phyloP scores from a whole-genome alignment of 2,113 vertebrate species.

The Seriola quinqueradiata region DNA sequence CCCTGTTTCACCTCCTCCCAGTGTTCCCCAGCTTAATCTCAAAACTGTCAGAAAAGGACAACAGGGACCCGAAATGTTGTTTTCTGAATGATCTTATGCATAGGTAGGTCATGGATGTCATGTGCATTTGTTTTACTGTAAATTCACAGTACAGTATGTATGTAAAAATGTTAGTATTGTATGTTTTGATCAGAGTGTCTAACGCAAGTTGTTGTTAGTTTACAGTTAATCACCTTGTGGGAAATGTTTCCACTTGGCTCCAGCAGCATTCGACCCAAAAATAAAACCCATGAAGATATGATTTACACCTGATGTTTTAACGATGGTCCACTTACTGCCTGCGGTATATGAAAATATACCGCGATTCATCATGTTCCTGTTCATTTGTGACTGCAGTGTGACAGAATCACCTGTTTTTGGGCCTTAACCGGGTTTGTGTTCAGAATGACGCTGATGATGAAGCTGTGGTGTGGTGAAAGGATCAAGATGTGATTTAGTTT shows the following conservation, averaged over 20 bases:
- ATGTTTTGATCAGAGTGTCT: conserved; percentile 58
- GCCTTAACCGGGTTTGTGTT: conserved; percentile 49
- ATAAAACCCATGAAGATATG: conserved; percentile 5
- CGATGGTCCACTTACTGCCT: conserved; percentile 41
- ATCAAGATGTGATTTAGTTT: conserved; percentile 51
- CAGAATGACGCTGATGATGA: conserved; percentile 20
- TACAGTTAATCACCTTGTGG: conserved; percentile 52
- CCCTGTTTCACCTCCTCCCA: conserved; percentile 43
- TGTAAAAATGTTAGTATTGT: conserved; percentile 53
- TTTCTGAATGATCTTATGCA: conserved; percentile 40
- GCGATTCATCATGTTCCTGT: conserved; percentile 58
- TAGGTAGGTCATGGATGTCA: conserved; percentile 48
- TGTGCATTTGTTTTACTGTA: conserved; percentile 58
- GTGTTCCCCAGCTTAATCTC: conserved; percentile 30
- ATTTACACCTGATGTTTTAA: conserved; percentile 33
- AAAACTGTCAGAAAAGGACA: conserved; percentile 21
- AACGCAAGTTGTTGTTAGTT: conserved; percentile 65
- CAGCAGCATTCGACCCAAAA: conserved; percentile 30
- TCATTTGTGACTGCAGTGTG: conserved; percentile 61
- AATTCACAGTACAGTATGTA: conserved; percentile 57
- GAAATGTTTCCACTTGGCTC: conserved; percentile 31
- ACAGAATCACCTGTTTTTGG: conserved; percentile 44
- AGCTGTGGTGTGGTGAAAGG: conserved; percentile 42
- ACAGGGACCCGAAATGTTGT: conserved; percentile 37
- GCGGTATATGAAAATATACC: conserved; percentile 76